phyloP scores from a whole-genome alignment of 2,797 vertebrate species.

The Alfaro cultratus region DNA sequence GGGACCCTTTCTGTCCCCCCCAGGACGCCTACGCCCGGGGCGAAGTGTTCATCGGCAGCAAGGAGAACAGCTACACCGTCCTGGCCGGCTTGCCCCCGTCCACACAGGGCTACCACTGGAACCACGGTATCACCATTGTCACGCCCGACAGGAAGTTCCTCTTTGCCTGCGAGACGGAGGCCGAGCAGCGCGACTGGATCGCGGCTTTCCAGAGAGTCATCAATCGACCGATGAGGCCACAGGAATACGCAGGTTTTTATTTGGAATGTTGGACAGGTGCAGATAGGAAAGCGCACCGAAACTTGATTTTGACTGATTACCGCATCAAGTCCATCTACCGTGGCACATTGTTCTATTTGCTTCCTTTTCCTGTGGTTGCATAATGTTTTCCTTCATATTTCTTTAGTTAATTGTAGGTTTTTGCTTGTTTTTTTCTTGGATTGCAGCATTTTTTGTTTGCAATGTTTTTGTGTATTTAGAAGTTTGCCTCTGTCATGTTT shows the following conservation, averaged over 20 bases:
- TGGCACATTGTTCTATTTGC: not conserved
- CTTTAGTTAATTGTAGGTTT: not conserved
- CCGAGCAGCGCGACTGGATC: constrained; percentile 93
- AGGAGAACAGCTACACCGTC: constrained; percentile 93
- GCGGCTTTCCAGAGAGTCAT: constrained; percentile 91
- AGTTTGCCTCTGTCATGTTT: too few relatives aligned
- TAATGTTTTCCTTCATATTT: too few relatives aligned
- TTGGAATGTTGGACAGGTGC: not conserved
- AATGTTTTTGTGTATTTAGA: too few relatives aligned
- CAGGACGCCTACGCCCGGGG: constrained; percentile 96
- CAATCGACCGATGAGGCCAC: constrained; percentile 94
- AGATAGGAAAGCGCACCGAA: not conserved
- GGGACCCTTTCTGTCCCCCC: not conserved
- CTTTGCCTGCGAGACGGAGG: constrained; percentile 93
- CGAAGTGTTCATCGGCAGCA: constrained; percentile 97
- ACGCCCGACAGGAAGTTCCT: constrained; percentile 95
- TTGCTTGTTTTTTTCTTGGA: not conserved
- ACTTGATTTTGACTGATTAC: not conserved
- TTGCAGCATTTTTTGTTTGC: too few relatives aligned
- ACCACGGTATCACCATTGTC: constrained; percentile 92
- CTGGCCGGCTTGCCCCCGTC: constrained; percentile 88
- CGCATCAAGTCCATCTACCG: too few relatives aligned
- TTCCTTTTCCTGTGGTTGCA: too few relatives aligned
- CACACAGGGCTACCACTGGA: constrained; percentile 93
- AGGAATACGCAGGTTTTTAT: constrained; percentile 90